These are phyloP conservation scores for Charina bottae DNA, from an alignment of 2,113 vertebrate genomes.

Conservation along the genomic window DNA sequence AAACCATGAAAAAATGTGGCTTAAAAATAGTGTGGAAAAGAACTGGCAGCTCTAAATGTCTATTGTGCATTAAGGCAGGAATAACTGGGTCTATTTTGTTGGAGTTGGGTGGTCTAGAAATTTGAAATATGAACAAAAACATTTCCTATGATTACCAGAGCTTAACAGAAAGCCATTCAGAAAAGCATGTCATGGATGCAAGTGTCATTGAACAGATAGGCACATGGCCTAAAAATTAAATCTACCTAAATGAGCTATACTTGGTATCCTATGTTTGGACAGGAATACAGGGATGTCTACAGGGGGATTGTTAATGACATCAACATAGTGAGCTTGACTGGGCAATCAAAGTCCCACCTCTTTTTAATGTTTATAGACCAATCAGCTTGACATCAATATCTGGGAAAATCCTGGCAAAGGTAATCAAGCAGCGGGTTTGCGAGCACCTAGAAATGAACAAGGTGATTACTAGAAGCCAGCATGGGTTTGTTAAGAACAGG, in stretches of 20 bases:
- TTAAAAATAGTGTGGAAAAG: not conserved
- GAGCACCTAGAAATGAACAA: no score
- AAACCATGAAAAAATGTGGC: no score
- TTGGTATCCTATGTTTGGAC: not conserved
- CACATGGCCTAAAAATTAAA: not conserved
- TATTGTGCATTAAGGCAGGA: not conserved
- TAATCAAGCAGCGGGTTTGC: no score
- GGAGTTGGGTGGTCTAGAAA: not conserved
- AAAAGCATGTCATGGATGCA: no score
- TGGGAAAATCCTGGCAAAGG: no score
- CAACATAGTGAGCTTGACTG: not conserved
- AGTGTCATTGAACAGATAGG: not conserved
- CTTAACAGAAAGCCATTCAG: not conserved
- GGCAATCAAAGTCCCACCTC: not conserved
- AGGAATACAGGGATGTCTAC: not conserved
- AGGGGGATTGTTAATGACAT: not conserved
- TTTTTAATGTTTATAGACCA: not conserved
- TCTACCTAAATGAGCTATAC: not conserved
- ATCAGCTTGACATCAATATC: no score
- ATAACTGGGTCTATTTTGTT: not conserved
- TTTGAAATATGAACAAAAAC: not conserved
- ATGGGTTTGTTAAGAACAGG: no score
- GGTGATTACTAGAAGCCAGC: no score
- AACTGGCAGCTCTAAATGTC: not conserved
- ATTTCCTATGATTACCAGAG: not conserved